Evolutionary conservation across 2,888 invertebrate genomes (phyloP), one percentile per base, ranked within the genome.

Genomic region (Synergus laeviventris): DNA sequence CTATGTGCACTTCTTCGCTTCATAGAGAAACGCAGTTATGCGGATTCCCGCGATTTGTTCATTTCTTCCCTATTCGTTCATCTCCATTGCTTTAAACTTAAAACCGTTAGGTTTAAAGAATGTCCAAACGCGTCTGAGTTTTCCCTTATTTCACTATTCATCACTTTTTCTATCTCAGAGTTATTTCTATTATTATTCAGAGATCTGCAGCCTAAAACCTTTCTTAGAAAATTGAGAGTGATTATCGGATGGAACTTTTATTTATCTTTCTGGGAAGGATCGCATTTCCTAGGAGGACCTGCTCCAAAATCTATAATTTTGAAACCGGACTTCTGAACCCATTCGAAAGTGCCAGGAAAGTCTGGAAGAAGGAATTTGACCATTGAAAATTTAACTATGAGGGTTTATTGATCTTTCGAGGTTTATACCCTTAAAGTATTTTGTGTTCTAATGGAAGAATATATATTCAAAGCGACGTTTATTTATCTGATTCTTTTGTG

Each of bases 1-100:
- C 42, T n/a, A 64, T 64, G 21, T 64, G 64, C 64, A 64, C 64
- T 64, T 64, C 64, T 64, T 42, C 39, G 21, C 21, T 64, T 64
- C 39, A 21, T 64, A 14, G 42, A 21, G 42, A 39, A 16, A n/a
- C n/a, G 64, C 64, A 42, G 64, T 14, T 39, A 39, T 21, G 64
- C 64, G 38, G n/a, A 64, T 64, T 64, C 64, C 64, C 42, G 42
- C 18, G 5, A 42, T 42, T 42, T 12, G 21, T 38, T 62, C 61
- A 61, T 61, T 61, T 36, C 31, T 31, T 61, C 61, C 16, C 31
- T 12, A 36, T n/a, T 36, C 45, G 45, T 16, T n/a, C 14, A 42
- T n/a, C 38, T 11, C 59, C 36, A 16, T 36, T 36, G 18, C n/a
- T 38, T 62, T 18, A 12, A 62, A 62, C 21, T 11, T 62, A 62